phyloP scores from a whole-genome alignment of 2,113 vertebrate genomes.

The Tringa solitaria region DNA sequence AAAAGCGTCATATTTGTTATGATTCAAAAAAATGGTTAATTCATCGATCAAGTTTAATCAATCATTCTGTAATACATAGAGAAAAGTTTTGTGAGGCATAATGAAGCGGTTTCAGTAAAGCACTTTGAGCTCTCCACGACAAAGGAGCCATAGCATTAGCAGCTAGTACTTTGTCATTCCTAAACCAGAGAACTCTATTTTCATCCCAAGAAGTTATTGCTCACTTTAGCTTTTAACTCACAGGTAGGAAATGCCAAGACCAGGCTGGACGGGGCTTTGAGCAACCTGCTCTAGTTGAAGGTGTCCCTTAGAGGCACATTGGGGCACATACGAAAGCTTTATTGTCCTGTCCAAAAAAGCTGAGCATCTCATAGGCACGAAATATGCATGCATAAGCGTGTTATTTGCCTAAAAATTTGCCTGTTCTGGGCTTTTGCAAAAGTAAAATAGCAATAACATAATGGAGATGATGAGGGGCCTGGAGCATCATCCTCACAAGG shows the following conservation, averaged over 20 bases:
- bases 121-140: background rate
- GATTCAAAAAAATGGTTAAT: background rate
- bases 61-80: background rate
- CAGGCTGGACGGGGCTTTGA: too few relatives aligned
- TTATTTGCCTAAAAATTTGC: background rate
- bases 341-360: background rate
- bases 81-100: background rate
- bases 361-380: background rate
- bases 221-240: background rate
- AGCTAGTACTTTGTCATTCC: background rate
- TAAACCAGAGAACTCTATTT: background rate
- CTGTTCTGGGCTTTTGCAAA: background rate
- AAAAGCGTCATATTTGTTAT: background rate
- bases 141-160: rapidly evolving
- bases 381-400: background rate
- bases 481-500: too few relatives aligned
- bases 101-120: background rate
- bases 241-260: background rate
- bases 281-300: too few relatives aligned
- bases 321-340: background rate
- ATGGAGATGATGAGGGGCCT: background rate
- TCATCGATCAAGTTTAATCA: rapidly evolving
- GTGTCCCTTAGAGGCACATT: background rate
- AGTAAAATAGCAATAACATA: background rate
- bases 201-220: background rate